Evolutionary conservation across 2,888 invertebrate species (phyloP).

Genomic region (Drosophila rubida): DNA sequence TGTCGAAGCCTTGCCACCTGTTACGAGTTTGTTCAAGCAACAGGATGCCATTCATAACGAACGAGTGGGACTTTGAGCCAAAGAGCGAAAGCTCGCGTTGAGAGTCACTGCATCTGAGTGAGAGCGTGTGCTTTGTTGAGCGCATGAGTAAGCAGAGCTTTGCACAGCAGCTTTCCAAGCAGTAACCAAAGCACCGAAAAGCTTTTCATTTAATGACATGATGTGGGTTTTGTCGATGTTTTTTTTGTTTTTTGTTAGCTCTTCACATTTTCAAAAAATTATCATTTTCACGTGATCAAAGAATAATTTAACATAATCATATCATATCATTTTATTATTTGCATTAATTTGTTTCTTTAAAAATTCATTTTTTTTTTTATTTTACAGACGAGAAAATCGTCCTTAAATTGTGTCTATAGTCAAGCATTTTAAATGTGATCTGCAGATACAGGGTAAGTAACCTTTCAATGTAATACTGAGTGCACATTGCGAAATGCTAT

Average conservation of each 20-base stretch:
- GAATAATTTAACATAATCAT: no score
- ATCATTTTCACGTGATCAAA: no score
- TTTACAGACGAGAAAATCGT: no score
- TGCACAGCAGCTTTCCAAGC: neutral
- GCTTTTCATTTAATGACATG: neutral
- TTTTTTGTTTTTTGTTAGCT: neutral
- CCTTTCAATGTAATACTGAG: neutral
- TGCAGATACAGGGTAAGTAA: neutral
- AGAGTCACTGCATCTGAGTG: neutral
- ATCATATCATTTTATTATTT: no score
- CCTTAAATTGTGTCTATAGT: neutral
- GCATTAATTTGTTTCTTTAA: neutral
- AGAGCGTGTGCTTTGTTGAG: conserved; percentile 4
- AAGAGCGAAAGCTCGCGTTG: conserved; percentile 33
- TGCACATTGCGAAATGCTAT: conserved; percentile 31
- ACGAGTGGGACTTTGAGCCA: conserved; percentile 22
- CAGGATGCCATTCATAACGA: conserved; percentile 81
- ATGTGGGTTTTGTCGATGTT: conserved; percentile 19
- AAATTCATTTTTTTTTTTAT: no score
- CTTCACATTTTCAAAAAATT: no score
- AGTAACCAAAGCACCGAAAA: neutral
- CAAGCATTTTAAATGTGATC: neutral
- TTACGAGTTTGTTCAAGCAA: conserved; percentile 77
- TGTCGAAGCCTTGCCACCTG: conserved; percentile 76
- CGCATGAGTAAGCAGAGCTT: conserved; percentile 39